phyloP scores from a whole-genome alignment of 1,140 invertebrate species.

The Mesaphorura yosii region DNA sequence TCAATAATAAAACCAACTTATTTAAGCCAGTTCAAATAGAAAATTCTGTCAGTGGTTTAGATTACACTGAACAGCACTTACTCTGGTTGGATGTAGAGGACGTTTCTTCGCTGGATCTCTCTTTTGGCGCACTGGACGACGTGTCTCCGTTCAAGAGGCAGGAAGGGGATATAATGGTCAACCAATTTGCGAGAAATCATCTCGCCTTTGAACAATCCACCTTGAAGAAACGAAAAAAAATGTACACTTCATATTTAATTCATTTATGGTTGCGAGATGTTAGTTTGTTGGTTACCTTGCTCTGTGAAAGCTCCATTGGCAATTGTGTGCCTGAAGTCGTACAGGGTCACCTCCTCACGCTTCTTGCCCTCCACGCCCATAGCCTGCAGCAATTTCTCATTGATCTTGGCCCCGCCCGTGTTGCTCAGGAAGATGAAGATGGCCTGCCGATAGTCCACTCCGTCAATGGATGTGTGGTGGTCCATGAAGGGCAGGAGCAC shows the following conservation, averaged over 20 bases:
- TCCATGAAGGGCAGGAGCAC: slow-evolving; percentile 21
- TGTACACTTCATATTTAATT: neutral
- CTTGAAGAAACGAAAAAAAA: slow-evolving; percentile 2
- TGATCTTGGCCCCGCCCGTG: slow-evolving; percentile 18
- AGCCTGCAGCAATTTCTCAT: neutral
- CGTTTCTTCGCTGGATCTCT: slow-evolving; percentile 8
- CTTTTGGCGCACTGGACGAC: slow-evolving; percentile 20
- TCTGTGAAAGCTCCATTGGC: slow-evolving; percentile 19
- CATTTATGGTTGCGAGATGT: neutral
- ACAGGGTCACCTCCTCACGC: slow-evolving; percentile 20
- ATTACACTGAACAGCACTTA: slow-evolving; percentile 14
- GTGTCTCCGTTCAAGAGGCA: slow-evolving; percentile 25
- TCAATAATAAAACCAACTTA: neutral
- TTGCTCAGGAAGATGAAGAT: slow-evolving; percentile 29
- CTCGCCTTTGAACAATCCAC: slow-evolving; percentile 19
- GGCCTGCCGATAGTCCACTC: slow-evolving; percentile 4
- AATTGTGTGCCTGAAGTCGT: slow-evolving; percentile 17
- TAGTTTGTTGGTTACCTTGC: neutral
- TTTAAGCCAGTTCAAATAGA: neutral
- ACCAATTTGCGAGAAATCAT: slow-evolving; percentile 20
- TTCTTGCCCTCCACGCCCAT: slow-evolving; percentile 19
- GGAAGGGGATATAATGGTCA: slow-evolving; percentile 26
- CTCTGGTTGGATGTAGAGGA: slow-evolving; percentile 6
- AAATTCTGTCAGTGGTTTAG: neutral
- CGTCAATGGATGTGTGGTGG: neutral